A percentile compares a stretch with the other conserved stretches of the same genome.
Evolutionary conservation across 2,797 vertebrate species (phyloP).

Genomic region (Neomorphus geoffroyi): DNA sequence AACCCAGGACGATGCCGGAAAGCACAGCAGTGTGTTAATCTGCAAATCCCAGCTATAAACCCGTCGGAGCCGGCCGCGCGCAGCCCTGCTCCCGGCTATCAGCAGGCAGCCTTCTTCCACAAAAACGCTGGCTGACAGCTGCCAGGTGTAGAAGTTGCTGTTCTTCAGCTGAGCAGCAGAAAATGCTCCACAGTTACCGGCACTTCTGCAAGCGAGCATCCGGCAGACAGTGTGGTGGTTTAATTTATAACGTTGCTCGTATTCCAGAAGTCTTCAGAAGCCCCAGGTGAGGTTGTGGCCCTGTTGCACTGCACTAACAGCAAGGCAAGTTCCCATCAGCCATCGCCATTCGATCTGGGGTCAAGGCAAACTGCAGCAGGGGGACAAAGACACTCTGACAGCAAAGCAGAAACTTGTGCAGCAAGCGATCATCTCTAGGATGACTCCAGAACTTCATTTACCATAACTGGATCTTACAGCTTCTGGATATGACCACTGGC

Average conservation of each 20-base stretch:
- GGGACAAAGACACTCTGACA: not conserved
- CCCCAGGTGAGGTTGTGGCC: not conserved
- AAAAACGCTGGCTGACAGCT: not conserved
- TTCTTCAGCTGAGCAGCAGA: slow-evolving; percentile 11
- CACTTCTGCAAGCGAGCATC: not conserved
- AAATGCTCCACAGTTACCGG: not conserved
- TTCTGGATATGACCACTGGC: not conserved
- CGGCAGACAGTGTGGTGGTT: not conserved
- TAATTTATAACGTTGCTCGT: not conserved
- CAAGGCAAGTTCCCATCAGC: not conserved
- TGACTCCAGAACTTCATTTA: not conserved
- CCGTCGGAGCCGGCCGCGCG: not conserved
- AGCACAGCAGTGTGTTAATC: slow-evolving; percentile 2
- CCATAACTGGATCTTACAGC: not conserved
- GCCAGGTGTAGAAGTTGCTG: not conserved
- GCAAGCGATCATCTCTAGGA: not conserved
- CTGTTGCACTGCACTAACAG: not conserved
- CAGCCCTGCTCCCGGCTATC: not conserved
- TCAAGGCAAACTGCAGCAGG: not conserved
- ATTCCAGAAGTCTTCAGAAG: not conserved
- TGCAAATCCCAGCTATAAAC: slow-evolving; percentile 41
- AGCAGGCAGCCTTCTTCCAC: not conserved
- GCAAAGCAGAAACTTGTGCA: not conserved
- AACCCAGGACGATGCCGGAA: not conserved
- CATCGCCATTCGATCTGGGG: not conserved